These are phyloP conservation scores for Pachypanchax playfairii DNA, from an alignment of 2,113 vertebrate species.

Conservation along the genomic window DNA sequence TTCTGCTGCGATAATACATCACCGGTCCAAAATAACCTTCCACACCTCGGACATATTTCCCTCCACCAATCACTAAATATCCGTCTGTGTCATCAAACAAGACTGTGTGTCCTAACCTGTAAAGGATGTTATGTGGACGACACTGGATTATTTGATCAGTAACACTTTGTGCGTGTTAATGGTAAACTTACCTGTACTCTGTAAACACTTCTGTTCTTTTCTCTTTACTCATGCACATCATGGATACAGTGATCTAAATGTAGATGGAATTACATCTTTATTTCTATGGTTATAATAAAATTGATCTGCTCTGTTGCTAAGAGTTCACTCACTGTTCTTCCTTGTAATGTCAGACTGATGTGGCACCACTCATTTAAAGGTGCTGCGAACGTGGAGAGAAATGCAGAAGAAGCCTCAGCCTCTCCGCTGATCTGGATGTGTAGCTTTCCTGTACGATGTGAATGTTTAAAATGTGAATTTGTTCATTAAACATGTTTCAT, in stretches of 20 bases:
- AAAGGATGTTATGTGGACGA: not conserved
- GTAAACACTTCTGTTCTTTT: constrained; percentile 17
- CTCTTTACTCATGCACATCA: constrained; percentile 56
- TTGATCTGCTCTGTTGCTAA: not conserved
- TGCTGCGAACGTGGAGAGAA: constrained; percentile 61
- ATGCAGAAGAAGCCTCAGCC: constrained; percentile 62
- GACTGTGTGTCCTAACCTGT: constrained; percentile 57
- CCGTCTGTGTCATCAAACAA: constrained; percentile 79
- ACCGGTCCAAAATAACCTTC: constrained; percentile 80
- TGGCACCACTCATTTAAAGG: constrained; percentile 78
- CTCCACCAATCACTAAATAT: constrained; percentile 81
- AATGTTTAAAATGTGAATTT: too few species aligned
- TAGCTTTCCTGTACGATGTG: constrained; percentile 63
- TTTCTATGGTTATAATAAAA: not conserved
- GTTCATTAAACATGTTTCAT: too few species aligned
- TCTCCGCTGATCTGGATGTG: constrained; percentile 74
- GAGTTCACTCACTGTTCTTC: constrained; percentile 61
- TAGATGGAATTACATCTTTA: not conserved
- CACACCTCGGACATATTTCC: constrained; percentile 67
- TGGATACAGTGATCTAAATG: constrained; percentile 66
- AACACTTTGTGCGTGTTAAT: not conserved
- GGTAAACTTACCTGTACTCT: constrained; percentile 62
- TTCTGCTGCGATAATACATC: constrained; percentile 72
- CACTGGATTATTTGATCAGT: too few species aligned
- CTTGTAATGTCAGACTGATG: constrained; percentile 62